phyloP scores from a whole-genome alignment of 2,888 invertebrate species.

The Melinaea menophilus region DNA sequence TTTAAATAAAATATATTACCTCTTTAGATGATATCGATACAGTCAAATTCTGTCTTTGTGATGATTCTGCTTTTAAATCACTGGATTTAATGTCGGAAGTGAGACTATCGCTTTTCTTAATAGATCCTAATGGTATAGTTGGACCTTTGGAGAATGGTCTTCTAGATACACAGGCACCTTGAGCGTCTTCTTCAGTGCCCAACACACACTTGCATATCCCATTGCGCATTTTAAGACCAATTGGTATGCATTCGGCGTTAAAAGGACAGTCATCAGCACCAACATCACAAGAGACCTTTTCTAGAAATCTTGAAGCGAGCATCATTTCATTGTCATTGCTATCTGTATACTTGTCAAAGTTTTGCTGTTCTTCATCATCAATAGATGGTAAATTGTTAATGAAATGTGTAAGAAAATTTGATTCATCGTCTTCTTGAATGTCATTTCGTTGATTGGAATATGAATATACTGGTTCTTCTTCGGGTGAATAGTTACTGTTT shows the following conservation, averaged over 20 bases:
- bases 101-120: constrained; percentile 55
- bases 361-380: constrained; percentile 58
- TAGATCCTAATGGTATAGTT: constrained; percentile 51
- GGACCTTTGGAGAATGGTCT: constrained; percentile 68
- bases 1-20: constrained; percentile 58
- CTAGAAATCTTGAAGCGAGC: constrained; percentile 67
- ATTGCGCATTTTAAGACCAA: constrained; percentile 75
- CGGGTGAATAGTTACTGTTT: constrained; percentile 60
- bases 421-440: constrained; percentile 59
- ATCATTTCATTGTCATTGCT: constrained; percentile 66
- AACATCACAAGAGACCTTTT: constrained; percentile 79
- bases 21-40: constrained; percentile 87
- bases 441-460: constrained; percentile 57
- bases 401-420: constrained; percentile 59
- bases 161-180: constrained; percentile 58
- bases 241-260: constrained; percentile 83
- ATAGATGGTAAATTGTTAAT: constrained; percentile 63
- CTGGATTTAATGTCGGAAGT: constrained; percentile 45
- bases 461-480: constrained; percentile 64
- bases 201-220: constrained; percentile 85
- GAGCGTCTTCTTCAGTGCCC: constrained; percentile 74
- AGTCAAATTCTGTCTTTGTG: constrained; percentile 80
- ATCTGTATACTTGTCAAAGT: constrained; percentile 62
- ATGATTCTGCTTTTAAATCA: constrained; percentile 52
- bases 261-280: constrained; percentile 79